A percentile compares a stretch with the other conserved stretches of the same genome.
Conservation (phyloP, 2,113 vertebrate genomes). For the Holacanthus passer region DNA sequence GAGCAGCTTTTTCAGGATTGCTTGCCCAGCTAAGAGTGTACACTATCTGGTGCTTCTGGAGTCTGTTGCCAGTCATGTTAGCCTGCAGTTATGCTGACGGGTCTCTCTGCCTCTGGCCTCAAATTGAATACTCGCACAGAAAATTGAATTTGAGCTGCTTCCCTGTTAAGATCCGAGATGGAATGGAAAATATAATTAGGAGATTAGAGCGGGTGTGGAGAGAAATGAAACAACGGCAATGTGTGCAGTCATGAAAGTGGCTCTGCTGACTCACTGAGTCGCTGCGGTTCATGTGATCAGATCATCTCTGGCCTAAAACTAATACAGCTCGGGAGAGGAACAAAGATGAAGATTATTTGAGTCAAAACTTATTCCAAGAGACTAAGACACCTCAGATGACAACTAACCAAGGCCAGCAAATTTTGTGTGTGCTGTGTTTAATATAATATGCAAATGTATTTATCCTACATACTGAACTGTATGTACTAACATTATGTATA, state of each 20-base stretch:
- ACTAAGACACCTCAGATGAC: not conserved
- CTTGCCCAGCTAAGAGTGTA: not conserved
- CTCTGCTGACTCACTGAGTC: slow-evolving; percentile 38
- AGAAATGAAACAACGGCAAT: slow-evolving; percentile 33
- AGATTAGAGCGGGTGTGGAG: slow-evolving; percentile 41
- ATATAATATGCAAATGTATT: not conserved
- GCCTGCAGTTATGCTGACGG: slow-evolving; percentile 32
- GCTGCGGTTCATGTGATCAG: not conserved
- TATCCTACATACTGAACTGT: no score
- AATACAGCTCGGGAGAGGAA: not conserved
- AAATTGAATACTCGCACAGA: slow-evolving; percentile 66
- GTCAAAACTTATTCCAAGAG: not conserved
- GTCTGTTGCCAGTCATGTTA: slow-evolving; percentile 22
- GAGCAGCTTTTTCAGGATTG: slow-evolving; percentile 3
- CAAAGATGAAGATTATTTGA: not conserved
- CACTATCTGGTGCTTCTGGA: not conserved
- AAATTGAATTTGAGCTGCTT: slow-evolving; percentile 68
- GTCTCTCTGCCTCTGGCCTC: slow-evolving; percentile 32
- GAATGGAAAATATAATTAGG: slow-evolving; percentile 64
- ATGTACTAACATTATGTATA: not conserved
- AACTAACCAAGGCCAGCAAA: no score
- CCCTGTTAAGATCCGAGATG: slow-evolving; percentile 55
- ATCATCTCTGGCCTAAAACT: slow-evolving; percentile 21
- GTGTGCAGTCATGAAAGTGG: slow-evolving; percentile 38
- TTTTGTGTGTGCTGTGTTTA: no score